These are phyloP conservation scores for Gibbula magus DNA, from an alignment of 2,888 invertebrate species.

Conservation along the genomic window DNA sequence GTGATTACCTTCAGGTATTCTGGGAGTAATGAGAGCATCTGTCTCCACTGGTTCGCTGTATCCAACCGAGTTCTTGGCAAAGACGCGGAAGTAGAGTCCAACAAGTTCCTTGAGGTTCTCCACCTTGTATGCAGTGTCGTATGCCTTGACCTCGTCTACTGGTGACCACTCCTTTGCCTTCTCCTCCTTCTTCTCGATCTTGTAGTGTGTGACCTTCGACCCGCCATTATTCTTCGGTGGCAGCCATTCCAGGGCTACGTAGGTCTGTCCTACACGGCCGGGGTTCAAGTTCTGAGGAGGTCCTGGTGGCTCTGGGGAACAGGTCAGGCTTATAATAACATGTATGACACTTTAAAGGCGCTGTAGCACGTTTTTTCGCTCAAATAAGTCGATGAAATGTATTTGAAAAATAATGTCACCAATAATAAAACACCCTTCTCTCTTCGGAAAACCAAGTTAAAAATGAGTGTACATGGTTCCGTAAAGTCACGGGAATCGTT, in stretches of 20 bases:
- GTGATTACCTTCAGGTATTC: slow-evolving; percentile 27
- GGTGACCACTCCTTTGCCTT: slow-evolving; percentile 33
- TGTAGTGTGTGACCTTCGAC: slow-evolving; percentile 48
- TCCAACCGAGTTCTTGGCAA: slow-evolving; percentile 89
- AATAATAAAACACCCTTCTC: too few species aligned
- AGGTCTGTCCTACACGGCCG: slow-evolving; percentile 29
- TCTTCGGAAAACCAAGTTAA: too few species aligned
- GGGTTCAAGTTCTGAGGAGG: slow-evolving; percentile 31
- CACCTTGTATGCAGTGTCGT: slow-evolving; percentile 43
- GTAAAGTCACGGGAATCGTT: too few species aligned
- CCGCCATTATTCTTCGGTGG: slow-evolving; percentile 67
- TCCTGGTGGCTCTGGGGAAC: slow-evolving; percentile 34
- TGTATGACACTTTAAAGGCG: too few species aligned
- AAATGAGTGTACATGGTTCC: too few species aligned
- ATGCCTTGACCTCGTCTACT: slow-evolving; percentile 29
- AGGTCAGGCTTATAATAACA: too few species aligned
- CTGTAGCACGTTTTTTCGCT: too few species aligned
- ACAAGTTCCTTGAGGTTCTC: slow-evolving; percentile 56
- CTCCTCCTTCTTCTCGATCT: slow-evolving; percentile 40
- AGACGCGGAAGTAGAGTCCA: slow-evolving; percentile 89
- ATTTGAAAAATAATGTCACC: too few species aligned
- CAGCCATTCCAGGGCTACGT: slow-evolving; percentile 59
- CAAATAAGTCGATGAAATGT: too few species aligned
- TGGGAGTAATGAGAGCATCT: slow-evolving; percentile 25
- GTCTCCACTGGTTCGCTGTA: slow-evolving; percentile 25